Base-by-base conservation (phyloP, 2,113 vertebrate species). In the Epinephelus lanceolatus region DNA sequence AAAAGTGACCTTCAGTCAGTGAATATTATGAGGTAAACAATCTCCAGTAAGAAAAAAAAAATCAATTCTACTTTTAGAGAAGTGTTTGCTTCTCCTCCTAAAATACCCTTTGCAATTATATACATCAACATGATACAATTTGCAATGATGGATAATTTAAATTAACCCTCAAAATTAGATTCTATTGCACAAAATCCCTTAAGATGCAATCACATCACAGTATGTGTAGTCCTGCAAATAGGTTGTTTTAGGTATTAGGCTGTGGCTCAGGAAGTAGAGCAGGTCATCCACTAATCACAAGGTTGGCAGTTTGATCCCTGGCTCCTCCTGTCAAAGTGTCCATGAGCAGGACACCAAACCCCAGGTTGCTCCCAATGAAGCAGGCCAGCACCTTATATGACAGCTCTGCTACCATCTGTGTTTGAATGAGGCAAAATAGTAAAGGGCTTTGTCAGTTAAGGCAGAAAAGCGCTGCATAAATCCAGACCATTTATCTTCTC, bases 1-100 rank as follows among this genome's bases (percentile, higher is more conserved):
- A 69, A 84, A 73, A 63, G 40, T 71, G 78, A 87, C 90, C 88
- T 81, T 90, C 79, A 77, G 51, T 40, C 60, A 15, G 18, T 73
- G 68, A 59, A 73, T 79, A 86, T 68, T 49, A 49, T 18, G 9
- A 76, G 56, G 30, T 72, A 83, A 84, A 86, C 76, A 86, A 82
- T 30, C 40, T 80, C 27, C 56, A 74, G 18, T 12, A 21, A 81
- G 73, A 53, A 37, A 66, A 66, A 56, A 23, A 25, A 85, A 69
- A 79, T 61, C 27, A 30, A 81, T 88, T 78, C 19, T 68, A 10
- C 57, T 65, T 73, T 65, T n/a, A 53, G 37, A 49, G 71, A 68
- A 67, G 37, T 13, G 42, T 57, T 61, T 45, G 11, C 53, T 78
- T 62, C 63, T 13, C 61, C 47, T 47, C 55, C 42, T 62, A 52